Base-by-base conservation (phyloP, 2,113 vertebrate species). In the Ascaphus truei region DNA sequence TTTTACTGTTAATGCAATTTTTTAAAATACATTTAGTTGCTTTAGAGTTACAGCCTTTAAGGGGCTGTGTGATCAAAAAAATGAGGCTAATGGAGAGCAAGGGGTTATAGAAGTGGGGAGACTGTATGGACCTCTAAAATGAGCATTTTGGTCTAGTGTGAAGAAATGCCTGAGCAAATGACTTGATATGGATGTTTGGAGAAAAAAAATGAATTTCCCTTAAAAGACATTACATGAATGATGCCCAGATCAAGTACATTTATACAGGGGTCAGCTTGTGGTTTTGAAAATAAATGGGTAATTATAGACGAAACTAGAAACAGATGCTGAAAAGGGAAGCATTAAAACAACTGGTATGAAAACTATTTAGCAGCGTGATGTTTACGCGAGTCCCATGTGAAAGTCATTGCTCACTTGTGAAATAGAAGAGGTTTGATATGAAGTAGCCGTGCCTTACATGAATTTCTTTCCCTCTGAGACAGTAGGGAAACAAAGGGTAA, bases 271-370 rank as follows among this genome's bases (percentile, higher is more conserved):
- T 68, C 71, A 72, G 72, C 45, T 76, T 73, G 75, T 75, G 77
- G 78, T 73, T 76, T 76, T 73, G 68, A 67, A 79, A 78, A 73
- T 67, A 72, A 80, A 60, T 69, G 72, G 81, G 75, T 76, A 80
- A 82, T 82, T 83, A 68, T 75, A 72, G 74, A 73, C 34, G 58
- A 76, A 86, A 84, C 72, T 72, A 72, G 76, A 84, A 84, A 31
- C 84, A 85, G 77, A 83, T 89, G 82, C 79, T 72, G 65, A 73
- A 51, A 82, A 76, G 43, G 10, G 33, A 12, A 75, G 62, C 64
- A 77, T 81, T 83, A 58, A 59, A 72, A 2, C 8, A 57, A 31
- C 63, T 79, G 76, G 50, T 79, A 71, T 78, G 80, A 73, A 78
- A 81, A 79, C 73, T 75, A 37, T 18, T 47, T 83, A 80, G 57